phyloP scores from a whole-genome alignment of 2,797 vertebrate species.

The Steatocranus sp. region DNA sequence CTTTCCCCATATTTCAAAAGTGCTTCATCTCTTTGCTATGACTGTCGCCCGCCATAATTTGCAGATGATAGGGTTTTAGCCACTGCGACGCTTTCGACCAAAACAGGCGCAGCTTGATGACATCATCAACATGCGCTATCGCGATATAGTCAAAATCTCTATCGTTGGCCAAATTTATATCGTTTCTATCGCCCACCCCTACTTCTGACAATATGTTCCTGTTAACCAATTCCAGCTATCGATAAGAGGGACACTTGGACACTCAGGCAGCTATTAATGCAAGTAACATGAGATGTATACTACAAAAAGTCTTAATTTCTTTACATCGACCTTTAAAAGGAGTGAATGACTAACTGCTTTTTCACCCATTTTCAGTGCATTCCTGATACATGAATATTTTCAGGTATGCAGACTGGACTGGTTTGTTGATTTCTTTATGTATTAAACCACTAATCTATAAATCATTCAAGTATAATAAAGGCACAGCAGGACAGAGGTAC shows the following conservation, averaged over 20 bases:
- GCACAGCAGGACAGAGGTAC: neutral
- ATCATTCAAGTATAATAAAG: neutral
- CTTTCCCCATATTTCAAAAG: too few relatives aligned
- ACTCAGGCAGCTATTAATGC: neutral
- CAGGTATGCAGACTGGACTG: neutral
- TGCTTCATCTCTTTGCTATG: too few relatives aligned
- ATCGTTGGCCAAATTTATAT: too few relatives aligned
- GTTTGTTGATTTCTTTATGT: fast-evolving
- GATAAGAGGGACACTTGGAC: neutral
- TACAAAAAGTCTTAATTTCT: neutral
- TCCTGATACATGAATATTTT: neutral
- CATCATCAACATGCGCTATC: too few relatives aligned
- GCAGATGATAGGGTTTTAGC: too few relatives aligned
- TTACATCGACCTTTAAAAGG: neutral
- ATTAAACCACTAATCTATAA: neutral
- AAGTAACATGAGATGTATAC: neutral
- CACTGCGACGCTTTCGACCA: too few relatives aligned
- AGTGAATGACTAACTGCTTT: neutral
- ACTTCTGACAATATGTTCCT: neutral
- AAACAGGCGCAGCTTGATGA: too few relatives aligned
- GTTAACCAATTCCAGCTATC: neutral
- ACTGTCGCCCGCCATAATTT: too few relatives aligned
- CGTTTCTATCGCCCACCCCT: too few relatives aligned
- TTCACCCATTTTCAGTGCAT: neutral
- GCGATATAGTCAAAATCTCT: too few relatives aligned